Conservation (phyloP, 2,113 vertebrate genomes). For the Corythoichthys intestinalis region DNA sequence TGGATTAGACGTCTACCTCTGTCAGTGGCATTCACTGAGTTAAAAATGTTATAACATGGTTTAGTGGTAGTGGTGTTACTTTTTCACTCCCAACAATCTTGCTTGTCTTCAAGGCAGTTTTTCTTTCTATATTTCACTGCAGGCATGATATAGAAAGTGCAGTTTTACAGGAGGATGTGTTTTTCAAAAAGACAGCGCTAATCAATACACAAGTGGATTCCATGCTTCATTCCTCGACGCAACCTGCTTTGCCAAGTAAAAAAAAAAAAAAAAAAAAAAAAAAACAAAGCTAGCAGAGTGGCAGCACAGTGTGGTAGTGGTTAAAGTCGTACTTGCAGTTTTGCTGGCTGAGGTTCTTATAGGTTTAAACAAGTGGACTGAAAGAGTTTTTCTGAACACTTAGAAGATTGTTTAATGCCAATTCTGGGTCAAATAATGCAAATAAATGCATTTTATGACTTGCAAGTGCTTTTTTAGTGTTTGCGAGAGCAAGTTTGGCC, state of each 20-base stretch:
- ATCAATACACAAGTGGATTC: conserved; percentile 11
- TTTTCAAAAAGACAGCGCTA: conserved; percentile 7
- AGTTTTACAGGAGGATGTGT: not conserved
- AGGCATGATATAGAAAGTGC: not conserved
- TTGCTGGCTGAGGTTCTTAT: not conserved
- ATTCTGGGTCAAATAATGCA: no score
- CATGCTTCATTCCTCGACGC: not conserved
- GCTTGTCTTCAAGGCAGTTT: not conserved
- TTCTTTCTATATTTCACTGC: not conserved
- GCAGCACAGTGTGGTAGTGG: not conserved
- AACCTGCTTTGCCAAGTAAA: not conserved
- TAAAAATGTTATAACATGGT: not conserved
- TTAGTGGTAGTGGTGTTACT: not conserved
- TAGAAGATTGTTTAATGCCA: no score
- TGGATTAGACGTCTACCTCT: no score
- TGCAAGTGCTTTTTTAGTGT: no score
- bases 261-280: not conserved
- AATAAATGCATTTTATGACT: no score
- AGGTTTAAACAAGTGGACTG: no score
- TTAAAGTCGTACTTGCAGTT: not conserved
- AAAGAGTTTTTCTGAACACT: no score
- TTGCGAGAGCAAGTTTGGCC: no score
- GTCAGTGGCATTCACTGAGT: no score
- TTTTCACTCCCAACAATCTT: not conserved
- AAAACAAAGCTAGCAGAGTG: not conserved